These are phyloP conservation scores for Cuniculus paca DNA, from an alignment of 2,797 vertebrate species.

Conservation along the genomic window DNA sequence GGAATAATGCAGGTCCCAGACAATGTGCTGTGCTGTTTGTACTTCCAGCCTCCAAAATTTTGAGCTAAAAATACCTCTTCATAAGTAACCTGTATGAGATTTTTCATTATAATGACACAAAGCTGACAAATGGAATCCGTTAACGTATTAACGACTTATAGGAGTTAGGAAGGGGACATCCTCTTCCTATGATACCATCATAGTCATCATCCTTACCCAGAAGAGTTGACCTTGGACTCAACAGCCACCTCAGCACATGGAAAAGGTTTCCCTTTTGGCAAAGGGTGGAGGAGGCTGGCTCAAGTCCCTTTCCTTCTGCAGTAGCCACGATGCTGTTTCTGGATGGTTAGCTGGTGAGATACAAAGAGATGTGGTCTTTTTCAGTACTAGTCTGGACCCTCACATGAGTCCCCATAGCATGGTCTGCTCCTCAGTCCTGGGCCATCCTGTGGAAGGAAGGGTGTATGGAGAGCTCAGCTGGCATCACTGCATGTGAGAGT, in stretches of 20 bases:
- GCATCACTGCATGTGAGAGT: background rate
- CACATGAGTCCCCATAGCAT: too few species aligned
- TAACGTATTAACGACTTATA: background rate
- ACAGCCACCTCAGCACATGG: background rate
- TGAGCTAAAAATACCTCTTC: background rate
- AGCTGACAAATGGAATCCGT: background rate
- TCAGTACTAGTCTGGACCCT: background rate
- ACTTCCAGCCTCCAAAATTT: background rate
- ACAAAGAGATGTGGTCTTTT: background rate
- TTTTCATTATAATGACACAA: background rate
- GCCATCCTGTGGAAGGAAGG: background rate
- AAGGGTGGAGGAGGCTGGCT: too few species aligned
- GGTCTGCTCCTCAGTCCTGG: background rate
- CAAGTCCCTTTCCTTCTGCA: background rate
- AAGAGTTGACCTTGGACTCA: background rate
- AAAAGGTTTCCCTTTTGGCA: background rate
- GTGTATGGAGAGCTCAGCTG: background rate
- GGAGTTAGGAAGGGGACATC: background rate
- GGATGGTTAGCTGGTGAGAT: background rate
- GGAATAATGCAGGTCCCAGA: background rate
- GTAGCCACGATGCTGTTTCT: background rate
- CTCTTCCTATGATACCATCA: background rate
- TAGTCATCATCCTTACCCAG: background rate
- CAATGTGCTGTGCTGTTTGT: background rate
- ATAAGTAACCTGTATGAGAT: background rate